Evolutionary conservation across 2,797 vertebrate species (phyloP), one percentile per base, ranked within the genome.

Genomic region (Ambastaia sidthimunki): DNA sequence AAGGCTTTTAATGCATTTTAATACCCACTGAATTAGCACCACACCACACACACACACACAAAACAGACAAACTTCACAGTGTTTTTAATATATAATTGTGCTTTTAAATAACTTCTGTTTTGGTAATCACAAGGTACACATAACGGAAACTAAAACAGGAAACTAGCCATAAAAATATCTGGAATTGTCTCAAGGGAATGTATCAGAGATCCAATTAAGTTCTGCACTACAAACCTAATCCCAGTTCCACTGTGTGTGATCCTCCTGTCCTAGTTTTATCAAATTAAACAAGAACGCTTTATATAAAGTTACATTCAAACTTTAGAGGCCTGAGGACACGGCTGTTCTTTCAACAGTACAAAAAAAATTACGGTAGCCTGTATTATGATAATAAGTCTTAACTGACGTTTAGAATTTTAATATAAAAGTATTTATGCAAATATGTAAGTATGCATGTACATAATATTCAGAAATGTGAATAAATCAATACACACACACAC

Each of bases 161-260:
- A 28, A 28, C 28, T 3, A 52, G 59, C 7, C 48, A 44, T 54
- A 63, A 48, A 47, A 63, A 41, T 15, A 54, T 72, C 59, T 23
- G 4, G 31, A 44, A 50, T 3, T 25, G 47, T 82, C 90, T 81
- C 81, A 75, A 65, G 88, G 84, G 82, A 72, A 76, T 80, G 79
- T 55, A 73, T 85, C 67, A 7, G 54, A 28, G 67, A 72, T 88
- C 87, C 85, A 90, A 81, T 12, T 85, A 86, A 84, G 85, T 67
- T 76, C 25, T 90, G 91, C 90, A 86, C 89, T 88, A 93, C 82
- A 92, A 93, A 93, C 90, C 90, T 86, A 89, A 85, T 92, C 91
- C 85, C 87, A 82, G 85, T 88, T 88, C 85, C 78, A 72, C 71
- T 72, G 84, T 83, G 84, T 83, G 81, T 81, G 83, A 87, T 82